Conservation (phyloP, 1,140 invertebrate genomes). For the Drosophila nigromelanica region DNA sequence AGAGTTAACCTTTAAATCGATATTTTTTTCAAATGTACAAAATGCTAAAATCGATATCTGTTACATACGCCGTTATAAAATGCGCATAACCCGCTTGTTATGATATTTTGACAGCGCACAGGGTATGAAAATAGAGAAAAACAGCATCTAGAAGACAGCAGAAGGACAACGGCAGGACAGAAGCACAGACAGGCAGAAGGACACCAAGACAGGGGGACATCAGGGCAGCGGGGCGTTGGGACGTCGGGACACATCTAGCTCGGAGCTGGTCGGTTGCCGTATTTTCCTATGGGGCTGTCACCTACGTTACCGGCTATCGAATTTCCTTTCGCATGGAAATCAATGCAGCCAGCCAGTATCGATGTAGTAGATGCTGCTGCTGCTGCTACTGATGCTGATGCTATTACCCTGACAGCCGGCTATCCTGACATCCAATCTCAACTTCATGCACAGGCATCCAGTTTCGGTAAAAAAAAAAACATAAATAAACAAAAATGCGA, state of each 20-base stretch:
- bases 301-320: conserved; percentile 44
- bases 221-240: background rate
- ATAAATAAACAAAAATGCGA: background rate
- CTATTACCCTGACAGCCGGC: background rate
- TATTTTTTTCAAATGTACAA: background rate
- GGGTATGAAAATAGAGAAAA: conserved; percentile 10
- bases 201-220: conserved; percentile 4
- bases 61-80: no score
- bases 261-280: background rate
- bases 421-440: background rate
- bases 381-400: no score
- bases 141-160: conserved; percentile 19
- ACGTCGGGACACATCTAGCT: background rate
- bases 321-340: conserved; percentile 38
- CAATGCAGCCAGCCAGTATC: conserved; percentile 28
- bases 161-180: background rate
- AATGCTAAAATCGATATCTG: no score
- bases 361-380: background rate
- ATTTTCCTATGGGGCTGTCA: conserved; percentile 34
- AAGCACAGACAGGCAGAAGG: no score
- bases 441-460: conserved; percentile 3
- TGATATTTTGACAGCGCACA: no score
- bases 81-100: no score
- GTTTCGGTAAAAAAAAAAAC: background rate
- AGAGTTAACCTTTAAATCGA: background rate